These are phyloP conservation scores for Lycocorax pyrrhopterus DNA, from an alignment of 2,113 vertebrate genomes.

Conservation along the genomic window DNA sequence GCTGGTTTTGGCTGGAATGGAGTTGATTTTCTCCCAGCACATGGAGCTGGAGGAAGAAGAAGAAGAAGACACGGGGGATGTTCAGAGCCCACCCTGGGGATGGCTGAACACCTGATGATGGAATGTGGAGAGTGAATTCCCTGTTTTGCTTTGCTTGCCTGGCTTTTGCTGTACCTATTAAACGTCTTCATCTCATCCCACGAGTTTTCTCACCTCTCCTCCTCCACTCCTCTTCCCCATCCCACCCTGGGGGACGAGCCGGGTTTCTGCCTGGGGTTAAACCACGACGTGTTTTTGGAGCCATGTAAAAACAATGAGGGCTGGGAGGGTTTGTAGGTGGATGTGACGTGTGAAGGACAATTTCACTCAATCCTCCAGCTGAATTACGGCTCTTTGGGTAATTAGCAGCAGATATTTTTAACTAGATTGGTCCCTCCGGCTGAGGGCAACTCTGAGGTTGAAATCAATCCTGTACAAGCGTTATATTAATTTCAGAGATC, in stretches of 20 bases:
- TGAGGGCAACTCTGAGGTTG: slow-evolving; percentile 60
- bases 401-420: slow-evolving; percentile 72
- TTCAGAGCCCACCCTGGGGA: neutral
- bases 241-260: neutral
- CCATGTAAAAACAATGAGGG: slow-evolving; percentile 44
- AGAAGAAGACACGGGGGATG: neutral
- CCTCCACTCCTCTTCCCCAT: neutral
- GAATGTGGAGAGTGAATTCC: neutral
- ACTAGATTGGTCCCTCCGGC: slow-evolving; percentile 70
- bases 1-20: neutral
- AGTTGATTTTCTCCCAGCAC: neutral
- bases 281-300: neutral
- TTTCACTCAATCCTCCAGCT: slow-evolving; percentile 49
- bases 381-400: slow-evolving; percentile 47
- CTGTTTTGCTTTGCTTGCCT: neutral
- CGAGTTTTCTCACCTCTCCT: neutral
- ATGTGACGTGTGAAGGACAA: slow-evolving; percentile 29
- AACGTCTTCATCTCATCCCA: neutral
- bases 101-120: neutral
- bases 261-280: neutral
- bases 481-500: slow-evolving; percentile 72
- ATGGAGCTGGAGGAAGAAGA: neutral
- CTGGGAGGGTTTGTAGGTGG: slow-evolving; percentile 13
- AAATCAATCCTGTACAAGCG: slow-evolving; percentile 73
- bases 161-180: neutral